Base-by-base conservation (phyloP, 2,797 vertebrate species). In the Phrynocephalus guinanensis region DNA sequence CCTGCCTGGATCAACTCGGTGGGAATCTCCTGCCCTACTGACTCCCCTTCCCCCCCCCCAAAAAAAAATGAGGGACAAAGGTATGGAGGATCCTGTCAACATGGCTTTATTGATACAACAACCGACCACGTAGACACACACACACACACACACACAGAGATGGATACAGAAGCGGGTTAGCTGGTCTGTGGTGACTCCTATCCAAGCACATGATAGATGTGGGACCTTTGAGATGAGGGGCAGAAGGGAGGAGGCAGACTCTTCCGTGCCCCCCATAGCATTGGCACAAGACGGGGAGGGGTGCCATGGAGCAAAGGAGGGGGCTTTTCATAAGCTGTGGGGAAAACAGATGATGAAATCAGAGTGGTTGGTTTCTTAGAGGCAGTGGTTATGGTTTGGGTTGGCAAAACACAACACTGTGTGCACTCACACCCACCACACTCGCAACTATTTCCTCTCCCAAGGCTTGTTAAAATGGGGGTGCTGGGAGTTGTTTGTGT, bases 91-190 rank as follows among this genome's bases (percentile, higher is more conserved):
- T 75, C 83, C 78, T 60, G 75, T 88, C 71, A 76, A 81, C 75
- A 24, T 88, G 44, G 60, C 70, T 88, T 88, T 88, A 88, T 88
- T 88, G 83, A 88, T 70, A 84, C 75, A 85, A 56, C 71, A 81
- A 80, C 71, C 30, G 63, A 85, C 79, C 71, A 56, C 68, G 85
- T 71, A 56, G 48, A 81, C 73, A 77, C 80, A 83, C n/a, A 33
- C 33, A 33, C 33, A 33, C 33, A 6, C 38, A 81, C 83, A 84
- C 78, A 76, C 75, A 82, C 20, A 75, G 86, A 56, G 52, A 56
- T 13, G 52, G 52, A 56, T 56, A 56, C 9, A 11, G 52, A 48
- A 68, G 81, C 5, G 4, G n/a, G 33, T 26, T 76, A 8, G 83
- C 63, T 67, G 44, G 11, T 81, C 79, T 88, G 71, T 80, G 71